Percentiles rank a stretch among this genome's conserved stretches.
Evolutionary conservation across 2,888 invertebrate species (phyloP).

Genomic region (Dolichopus griseipennis): DNA sequence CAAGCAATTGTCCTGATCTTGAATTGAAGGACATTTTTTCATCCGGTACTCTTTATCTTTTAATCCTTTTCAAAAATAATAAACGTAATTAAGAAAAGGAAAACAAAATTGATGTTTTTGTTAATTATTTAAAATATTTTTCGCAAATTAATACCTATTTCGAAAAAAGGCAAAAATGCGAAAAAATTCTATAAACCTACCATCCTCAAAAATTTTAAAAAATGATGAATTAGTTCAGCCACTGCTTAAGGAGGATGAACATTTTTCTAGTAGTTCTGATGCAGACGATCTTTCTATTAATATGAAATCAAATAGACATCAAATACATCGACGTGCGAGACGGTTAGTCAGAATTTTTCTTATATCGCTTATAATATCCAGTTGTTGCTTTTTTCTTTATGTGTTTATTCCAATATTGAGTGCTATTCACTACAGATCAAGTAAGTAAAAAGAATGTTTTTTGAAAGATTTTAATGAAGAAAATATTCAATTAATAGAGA

Average conservation of each 20-base stretch:
- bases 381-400: slow-evolving; percentile 28
- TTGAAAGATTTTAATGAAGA: no score
- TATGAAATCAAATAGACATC: slow-evolving; percentile 21
- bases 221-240: neutral
- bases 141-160: neutral
- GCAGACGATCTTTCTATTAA: neutral
- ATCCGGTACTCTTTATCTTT: neutral
- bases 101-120: neutral
- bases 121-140: neutral
- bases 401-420: slow-evolving; percentile 34
- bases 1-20: neutral
- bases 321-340: slow-evolving; percentile 29
- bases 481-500: neutral
- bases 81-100: neutral
- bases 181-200: neutral
- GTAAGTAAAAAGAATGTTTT: slow-evolving; percentile 25
- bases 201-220: neutral
- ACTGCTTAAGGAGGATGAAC: neutral
- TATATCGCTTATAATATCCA: slow-evolving; percentile 26
- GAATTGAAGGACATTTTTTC: neutral
- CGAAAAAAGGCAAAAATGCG: neutral
- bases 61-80: neutral
- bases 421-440: slow-evolving; percentile 32
- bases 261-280: neutral
- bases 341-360: slow-evolving; percentile 28